Evolutionary conservation across 1,140 invertebrate genomes (phyloP).

Genomic region (Drosophila fuyamai): DNA sequence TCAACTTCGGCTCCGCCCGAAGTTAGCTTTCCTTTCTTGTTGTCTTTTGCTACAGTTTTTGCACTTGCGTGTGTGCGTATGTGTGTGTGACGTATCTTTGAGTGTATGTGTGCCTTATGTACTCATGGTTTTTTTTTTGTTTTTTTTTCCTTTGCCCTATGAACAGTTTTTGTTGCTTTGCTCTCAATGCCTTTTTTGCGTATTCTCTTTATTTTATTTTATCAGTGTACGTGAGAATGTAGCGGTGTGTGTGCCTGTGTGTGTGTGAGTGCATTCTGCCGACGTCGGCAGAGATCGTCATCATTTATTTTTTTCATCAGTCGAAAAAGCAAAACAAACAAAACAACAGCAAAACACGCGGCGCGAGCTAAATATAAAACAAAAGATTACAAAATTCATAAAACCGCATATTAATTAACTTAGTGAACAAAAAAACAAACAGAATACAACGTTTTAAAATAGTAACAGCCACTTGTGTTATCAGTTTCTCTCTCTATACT

Average conservation of each 20-base stretch:
- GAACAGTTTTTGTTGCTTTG: constrained; percentile 6
- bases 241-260: constrained; percentile 2
- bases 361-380: constrained; percentile 19
- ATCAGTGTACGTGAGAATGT: background rate
- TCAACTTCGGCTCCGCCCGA: no score
- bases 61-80: constrained; percentile 17
- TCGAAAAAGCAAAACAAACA: constrained; percentile 61
- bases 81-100: background rate
- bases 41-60: constrained; percentile 29
- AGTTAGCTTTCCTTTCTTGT: no score
- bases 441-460: background rate
- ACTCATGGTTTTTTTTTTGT: constrained; percentile 7
- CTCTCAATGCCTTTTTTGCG: constrained; percentile 16
- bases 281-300: constrained; percentile 21
- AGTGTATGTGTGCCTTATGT: constrained; percentile 3
- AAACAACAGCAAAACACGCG: constrained; percentile 54
- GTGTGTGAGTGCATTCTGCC: constrained; percentile 30
- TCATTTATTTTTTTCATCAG: constrained; percentile 39
- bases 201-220: constrained; percentile 15
- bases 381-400: constrained; percentile 3
- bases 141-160: background rate
- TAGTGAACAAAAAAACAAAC: constrained; percentile 5
- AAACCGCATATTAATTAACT: constrained; percentile 1
- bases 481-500: constrained; percentile 1
- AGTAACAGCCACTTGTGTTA: background rate